Evolutionary conservation across 2,888 invertebrate genomes (phyloP).

Genomic region (Leptopilina syphax): DNA sequence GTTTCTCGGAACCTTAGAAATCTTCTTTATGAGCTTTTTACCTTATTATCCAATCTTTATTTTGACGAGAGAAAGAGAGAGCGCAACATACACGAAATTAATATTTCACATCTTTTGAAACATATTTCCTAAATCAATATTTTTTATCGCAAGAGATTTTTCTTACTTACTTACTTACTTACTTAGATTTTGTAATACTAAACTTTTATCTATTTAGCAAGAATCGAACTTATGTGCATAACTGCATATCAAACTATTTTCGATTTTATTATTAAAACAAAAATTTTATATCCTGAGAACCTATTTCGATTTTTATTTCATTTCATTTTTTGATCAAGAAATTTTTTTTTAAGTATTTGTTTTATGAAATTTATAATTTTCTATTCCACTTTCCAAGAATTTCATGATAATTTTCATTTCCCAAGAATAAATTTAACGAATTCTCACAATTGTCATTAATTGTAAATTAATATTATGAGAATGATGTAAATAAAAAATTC

Average conservation of each 20-base stretch:
- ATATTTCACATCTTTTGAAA: not conserved
- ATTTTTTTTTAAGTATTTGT: too few species aligned
- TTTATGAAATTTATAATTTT: not conserved
- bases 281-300: too few species aligned
- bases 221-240: too few species aligned
- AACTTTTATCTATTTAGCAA: too few species aligned
- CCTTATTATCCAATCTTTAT: conserved; percentile 33
- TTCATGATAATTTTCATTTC: not conserved
- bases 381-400: not conserved
- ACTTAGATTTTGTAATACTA: too few species aligned
- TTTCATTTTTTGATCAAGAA: too few species aligned
- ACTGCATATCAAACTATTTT: too few species aligned
- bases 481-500: not conserved
- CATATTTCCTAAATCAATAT: not conserved
- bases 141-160: too few species aligned
- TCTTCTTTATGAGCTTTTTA: conserved; percentile 25
- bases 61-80: not conserved
- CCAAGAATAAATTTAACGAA: not conserved
- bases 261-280: too few species aligned
- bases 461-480: conserved; percentile 10
- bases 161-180: too few species aligned
- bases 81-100: not conserved
- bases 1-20: conserved; percentile 17
- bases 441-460: conserved; percentile 6
- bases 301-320: too few species aligned